Percentiles rank a stretch among this genome's conserved stretches.
Conservation (phyloP, 2,888 invertebrate species). For the Elgonia sp. region DNA sequence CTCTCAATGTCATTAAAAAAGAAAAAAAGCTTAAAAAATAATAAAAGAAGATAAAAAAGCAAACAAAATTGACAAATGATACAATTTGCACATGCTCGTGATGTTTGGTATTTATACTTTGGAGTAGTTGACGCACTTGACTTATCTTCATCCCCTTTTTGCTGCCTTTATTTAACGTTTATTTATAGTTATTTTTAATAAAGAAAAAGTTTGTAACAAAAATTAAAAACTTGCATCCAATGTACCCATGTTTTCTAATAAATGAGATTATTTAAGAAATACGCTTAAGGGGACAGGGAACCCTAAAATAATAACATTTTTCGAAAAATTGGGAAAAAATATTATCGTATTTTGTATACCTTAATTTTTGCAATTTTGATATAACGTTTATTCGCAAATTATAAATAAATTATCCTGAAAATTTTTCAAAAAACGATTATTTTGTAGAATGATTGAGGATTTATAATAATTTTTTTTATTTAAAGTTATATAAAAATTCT, state of each 20-base stretch:
- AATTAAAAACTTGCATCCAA: conserved; percentile 44
- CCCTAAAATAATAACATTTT: too few species aligned
- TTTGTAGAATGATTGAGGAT: too few species aligned
- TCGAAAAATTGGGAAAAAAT: too few species aligned
- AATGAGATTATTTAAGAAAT: background rate
- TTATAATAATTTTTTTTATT: too few species aligned
- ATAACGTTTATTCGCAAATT: too few species aligned
- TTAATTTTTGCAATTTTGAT: too few species aligned
- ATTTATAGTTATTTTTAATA: conserved; percentile 44
- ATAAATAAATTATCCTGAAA: too few species aligned
- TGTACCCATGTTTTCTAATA: conserved; percentile 21
- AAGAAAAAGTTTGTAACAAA: background rate
- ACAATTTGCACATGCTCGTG: conserved; percentile 72
- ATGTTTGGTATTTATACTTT: conserved; percentile 71
- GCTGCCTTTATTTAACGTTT: conserved; percentile 67
- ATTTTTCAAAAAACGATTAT: too few species aligned
- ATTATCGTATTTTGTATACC: too few species aligned
- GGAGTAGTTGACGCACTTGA: conserved; percentile 76
- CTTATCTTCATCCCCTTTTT: conserved; percentile 74
- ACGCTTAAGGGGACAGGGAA: too few species aligned
- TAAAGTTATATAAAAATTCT: too few species aligned
- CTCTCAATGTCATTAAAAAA: conserved; percentile 48
- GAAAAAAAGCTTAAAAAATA: conserved; percentile 41
- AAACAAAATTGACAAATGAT: conserved; percentile 58
- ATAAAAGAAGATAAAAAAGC: conserved; percentile 37